Conservation (phyloP, 2,113 vertebrate species). For the Amphiprion percula region DNA sequence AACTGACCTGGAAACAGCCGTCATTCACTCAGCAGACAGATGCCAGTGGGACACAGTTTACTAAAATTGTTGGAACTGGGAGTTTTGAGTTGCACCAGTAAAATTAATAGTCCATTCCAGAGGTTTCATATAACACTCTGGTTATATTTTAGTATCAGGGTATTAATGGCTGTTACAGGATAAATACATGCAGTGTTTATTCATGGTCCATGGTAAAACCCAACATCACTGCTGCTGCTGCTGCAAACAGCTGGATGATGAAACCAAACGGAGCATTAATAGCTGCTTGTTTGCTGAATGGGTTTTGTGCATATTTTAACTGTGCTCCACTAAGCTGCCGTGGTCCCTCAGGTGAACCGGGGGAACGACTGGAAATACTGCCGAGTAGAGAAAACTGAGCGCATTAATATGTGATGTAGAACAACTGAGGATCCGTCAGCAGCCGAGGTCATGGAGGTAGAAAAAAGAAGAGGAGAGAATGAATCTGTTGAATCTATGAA, state of each 20-base stretch:
- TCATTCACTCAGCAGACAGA: too few species aligned
- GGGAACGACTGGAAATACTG: constrained; percentile 32
- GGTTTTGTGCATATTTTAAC: constrained; percentile 32
- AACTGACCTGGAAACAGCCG: too few species aligned
- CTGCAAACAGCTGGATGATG: constrained; percentile 21
- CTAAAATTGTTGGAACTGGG: too few species aligned
- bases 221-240: neutral
- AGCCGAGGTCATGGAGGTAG: constrained; percentile 9
- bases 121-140: too few species aligned
- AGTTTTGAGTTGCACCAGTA: too few species aligned
- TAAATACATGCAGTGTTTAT: too few species aligned
- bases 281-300: constrained; percentile 36
- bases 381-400: constrained; percentile 42
- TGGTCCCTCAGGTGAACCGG: constrained; percentile 33
- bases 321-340: neutral
- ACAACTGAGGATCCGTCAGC: neutral
- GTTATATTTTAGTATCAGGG: neutral
- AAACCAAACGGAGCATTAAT: constrained; percentile 26
- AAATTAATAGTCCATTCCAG: too few species aligned
- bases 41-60: too few species aligned
- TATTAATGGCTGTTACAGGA: neutral
- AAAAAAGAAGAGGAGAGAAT: neutral
- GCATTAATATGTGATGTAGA: constrained; percentile 52
- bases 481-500: neutral
- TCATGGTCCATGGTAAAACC: neutral